phyloP scores from a whole-genome alignment of 2,113 vertebrate genomes.

The Irena cyanogastra region DNA sequence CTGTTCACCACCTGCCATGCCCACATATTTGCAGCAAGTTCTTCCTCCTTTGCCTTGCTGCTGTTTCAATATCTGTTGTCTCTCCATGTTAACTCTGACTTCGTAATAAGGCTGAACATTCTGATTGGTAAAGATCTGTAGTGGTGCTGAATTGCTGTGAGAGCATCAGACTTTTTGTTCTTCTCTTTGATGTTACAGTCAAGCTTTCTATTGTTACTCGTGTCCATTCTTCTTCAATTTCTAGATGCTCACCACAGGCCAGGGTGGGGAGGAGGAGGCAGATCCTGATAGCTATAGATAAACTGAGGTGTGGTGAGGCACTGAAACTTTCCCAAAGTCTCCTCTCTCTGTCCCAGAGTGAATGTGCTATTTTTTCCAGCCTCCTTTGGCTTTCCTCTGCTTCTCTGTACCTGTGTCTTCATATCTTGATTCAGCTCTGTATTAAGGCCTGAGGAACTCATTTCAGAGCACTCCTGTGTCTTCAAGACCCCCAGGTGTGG shows the following conservation, averaged over 20 bases:
- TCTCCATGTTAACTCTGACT: background rate
- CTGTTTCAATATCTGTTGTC: background rate
- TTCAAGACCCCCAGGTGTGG: rapidly evolving
- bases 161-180: background rate
- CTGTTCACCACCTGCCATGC: background rate
- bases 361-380: background rate
- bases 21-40: background rate
- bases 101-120: background rate
- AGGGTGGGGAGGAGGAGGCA: background rate
- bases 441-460: background rate
- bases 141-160: background rate
- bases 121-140: background rate
- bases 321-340: background rate
- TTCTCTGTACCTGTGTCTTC: rapidly evolving
- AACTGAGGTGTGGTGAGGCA: background rate
- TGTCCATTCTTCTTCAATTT: background rate
- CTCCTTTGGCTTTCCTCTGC: background rate
- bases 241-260: background rate
- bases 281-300: background rate
- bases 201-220: background rate
- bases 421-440: background rate
- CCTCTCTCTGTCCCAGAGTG: background rate
- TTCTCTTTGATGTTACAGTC: background rate
- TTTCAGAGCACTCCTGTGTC: background rate
- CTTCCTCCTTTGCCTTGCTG: background rate